phyloP scores from a whole-genome alignment of 2,888 invertebrate species.

The Polietes domitor region DNA sequence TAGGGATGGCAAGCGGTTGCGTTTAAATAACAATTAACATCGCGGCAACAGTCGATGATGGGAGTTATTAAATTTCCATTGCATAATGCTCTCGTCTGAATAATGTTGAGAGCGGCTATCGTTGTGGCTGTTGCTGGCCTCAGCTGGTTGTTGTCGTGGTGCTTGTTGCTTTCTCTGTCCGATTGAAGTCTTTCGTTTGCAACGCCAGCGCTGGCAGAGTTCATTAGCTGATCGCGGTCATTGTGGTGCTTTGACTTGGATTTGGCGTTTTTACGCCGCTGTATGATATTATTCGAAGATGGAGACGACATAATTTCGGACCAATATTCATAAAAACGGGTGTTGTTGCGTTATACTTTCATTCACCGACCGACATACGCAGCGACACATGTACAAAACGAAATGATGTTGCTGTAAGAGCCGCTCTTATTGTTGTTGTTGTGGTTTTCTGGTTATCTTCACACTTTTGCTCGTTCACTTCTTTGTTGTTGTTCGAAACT shows the following conservation, averaged over 20 bases:
- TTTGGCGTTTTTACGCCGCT: constrained; percentile 74
- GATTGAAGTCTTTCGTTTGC: constrained; percentile 80
- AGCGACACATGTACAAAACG: background rate
- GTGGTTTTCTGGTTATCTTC: constrained; percentile 65
- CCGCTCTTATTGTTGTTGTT: constrained; percentile 35
- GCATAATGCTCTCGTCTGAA: constrained; percentile 58
- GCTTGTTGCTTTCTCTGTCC: constrained; percentile 73
- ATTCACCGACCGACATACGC: background rate
- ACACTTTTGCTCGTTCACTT: constrained; percentile 49
- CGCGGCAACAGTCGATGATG: constrained; percentile 73
- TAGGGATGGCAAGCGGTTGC: constrained; percentile 48
- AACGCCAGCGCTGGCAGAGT: constrained; percentile 43
- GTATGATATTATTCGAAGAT: constrained; percentile 68
- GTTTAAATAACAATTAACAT: constrained; percentile 76
- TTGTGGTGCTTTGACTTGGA: constrained; percentile 70
- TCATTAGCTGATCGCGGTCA: constrained; percentile 54
- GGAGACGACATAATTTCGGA: constrained; percentile 70
- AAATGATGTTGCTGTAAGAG: too few relatives aligned
- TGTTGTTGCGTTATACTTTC: constrained; percentile 21
- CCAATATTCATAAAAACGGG: constrained; percentile 12
- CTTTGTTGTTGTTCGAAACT: constrained; percentile 24
- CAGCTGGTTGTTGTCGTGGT: constrained; percentile 69
- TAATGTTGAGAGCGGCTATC: constrained; percentile 50
- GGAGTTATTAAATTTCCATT: constrained; percentile 60
- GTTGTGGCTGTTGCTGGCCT: constrained; percentile 57